Evolutionary conservation across 2,888 invertebrate genomes (phyloP).

Genomic region (Hypena proboscidalis): DNA sequence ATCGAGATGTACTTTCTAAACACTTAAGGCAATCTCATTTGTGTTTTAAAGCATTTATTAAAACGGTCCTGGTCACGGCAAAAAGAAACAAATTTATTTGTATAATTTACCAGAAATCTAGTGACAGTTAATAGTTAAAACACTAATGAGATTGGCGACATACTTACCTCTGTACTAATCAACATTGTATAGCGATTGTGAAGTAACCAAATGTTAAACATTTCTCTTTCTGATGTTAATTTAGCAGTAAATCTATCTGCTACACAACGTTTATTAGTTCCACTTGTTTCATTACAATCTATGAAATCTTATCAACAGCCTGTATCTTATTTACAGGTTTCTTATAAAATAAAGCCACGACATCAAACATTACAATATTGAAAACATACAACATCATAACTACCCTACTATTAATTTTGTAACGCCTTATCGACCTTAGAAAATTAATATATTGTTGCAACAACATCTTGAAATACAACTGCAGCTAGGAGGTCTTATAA

Average conservation of each 20-base stretch:
- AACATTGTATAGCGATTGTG: no score
- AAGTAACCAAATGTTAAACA: no score
- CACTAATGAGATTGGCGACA: no score
- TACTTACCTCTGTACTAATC: no score
- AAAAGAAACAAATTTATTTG: no score
- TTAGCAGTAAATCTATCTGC: no score
- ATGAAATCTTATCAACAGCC: constrained; percentile 16
- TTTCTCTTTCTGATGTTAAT: no score
- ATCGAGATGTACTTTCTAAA: constrained; percentile 1
- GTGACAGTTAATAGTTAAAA: no score
- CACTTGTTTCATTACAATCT: constrained; percentile 8
- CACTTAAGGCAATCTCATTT: background rate
- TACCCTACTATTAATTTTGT: constrained; percentile 10
- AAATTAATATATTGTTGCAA: constrained; percentile 14
- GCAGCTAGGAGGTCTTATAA: no score
- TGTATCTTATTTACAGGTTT: constrained; percentile 38
- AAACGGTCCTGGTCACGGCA: background rate
- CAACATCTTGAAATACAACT: constrained; percentile 14
- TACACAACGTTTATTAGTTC: no score
- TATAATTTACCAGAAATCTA: no score
- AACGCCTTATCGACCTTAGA: constrained; percentile 2
- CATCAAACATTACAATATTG: constrained; percentile 34
- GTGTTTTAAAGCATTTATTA: background rate
- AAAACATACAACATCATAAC: constrained; percentile 32
- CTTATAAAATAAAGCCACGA: constrained; percentile 27